Percentiles rank a stretch among this genome's conserved stretches.
Evolutionary conservation across 2,113 vertebrate species (phyloP).

Genomic region (Gobius niger): DNA sequence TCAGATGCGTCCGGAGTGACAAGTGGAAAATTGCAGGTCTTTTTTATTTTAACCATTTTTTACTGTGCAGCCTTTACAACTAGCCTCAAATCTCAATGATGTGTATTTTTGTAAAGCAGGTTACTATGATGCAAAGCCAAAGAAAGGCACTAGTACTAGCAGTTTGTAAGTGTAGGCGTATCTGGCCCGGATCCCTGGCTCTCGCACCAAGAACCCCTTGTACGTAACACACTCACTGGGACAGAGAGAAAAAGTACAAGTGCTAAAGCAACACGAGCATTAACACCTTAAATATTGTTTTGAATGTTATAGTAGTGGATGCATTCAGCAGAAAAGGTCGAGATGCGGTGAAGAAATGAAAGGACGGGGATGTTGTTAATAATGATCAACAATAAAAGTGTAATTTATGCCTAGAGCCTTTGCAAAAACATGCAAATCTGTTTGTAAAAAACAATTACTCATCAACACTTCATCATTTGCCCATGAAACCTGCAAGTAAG

Average conservation of each 20-base stretch:
- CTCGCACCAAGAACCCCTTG: slow-evolving; percentile 43
- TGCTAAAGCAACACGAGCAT: slow-evolving; percentile 2
- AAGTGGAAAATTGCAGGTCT: slow-evolving; percentile 29
- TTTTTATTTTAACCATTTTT: slow-evolving; percentile 19
- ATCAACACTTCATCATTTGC: too few relatives aligned
- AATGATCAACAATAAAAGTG: too few relatives aligned
- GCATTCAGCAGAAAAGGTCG: too few relatives aligned
- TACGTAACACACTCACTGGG: slow-evolving; percentile 46
- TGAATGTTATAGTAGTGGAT: background rate
- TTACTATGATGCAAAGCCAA: slow-evolving; percentile 60
- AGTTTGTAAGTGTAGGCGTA: slow-evolving; percentile 50
- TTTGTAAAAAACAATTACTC: too few relatives aligned
- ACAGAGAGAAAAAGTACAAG: slow-evolving; percentile 42
- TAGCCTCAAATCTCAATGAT: slow-evolving; percentile 25
- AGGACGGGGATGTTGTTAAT: too few relatives aligned
- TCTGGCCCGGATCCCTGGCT: slow-evolving; percentile 67
- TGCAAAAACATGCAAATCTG: too few relatives aligned
- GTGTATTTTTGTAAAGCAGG: slow-evolving; percentile 39
- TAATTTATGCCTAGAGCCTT: too few relatives aligned
- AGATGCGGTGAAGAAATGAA: too few relatives aligned
- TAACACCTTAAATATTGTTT: background rate
- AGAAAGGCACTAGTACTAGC: slow-evolving; percentile 58
- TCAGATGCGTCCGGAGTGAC: slow-evolving; percentile 37
- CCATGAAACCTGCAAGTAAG: too few relatives aligned
- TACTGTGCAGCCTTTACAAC: slow-evolving; percentile 8